A percentile compares a stretch with the other conserved stretches of the same genome.
phyloP scores from a whole-genome alignment of 1,140 invertebrate genomes.

The Papilio dardanus region DNA sequence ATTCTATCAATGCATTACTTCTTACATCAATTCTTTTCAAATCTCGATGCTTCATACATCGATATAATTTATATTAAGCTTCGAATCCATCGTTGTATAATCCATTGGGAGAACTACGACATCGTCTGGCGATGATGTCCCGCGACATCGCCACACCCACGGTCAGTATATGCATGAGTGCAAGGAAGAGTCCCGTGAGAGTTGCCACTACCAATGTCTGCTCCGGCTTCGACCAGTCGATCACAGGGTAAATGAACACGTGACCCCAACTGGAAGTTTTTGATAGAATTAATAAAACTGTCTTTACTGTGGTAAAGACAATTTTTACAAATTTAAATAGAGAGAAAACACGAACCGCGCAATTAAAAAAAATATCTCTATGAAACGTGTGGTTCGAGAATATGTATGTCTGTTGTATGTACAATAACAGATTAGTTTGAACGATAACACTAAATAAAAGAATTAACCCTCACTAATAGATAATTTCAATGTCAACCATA shows the following conservation, averaged over 20 bases:
- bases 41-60: background rate
- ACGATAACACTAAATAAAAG: background rate
- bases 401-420: background rate
- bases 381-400: background rate
- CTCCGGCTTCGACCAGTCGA: slow-evolving; percentile 85
- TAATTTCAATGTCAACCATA: background rate
- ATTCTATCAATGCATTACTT: background rate
- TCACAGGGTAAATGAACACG: slow-evolving; percentile 85
- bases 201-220: slow-evolving; percentile 67
- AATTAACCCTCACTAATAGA: background rate
- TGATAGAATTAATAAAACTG: slow-evolving; percentile 33
- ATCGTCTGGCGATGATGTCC: background rate
- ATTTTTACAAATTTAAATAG: no score
- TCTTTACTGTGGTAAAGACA: no score
- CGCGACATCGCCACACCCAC: slow-evolving; percentile 55
- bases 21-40: background rate
- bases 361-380: background rate
- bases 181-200: slow-evolving; percentile 68
- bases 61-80: background rate
- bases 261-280: slow-evolving; percentile 69
- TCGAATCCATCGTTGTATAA: slow-evolving; percentile 12
- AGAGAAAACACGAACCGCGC: no score
- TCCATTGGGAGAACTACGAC: background rate
- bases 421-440: background rate
- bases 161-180: slow-evolving; percentile 66